Conservation (phyloP, 1,140 invertebrate genomes). For the Euura saliciscinereae region DNA sequence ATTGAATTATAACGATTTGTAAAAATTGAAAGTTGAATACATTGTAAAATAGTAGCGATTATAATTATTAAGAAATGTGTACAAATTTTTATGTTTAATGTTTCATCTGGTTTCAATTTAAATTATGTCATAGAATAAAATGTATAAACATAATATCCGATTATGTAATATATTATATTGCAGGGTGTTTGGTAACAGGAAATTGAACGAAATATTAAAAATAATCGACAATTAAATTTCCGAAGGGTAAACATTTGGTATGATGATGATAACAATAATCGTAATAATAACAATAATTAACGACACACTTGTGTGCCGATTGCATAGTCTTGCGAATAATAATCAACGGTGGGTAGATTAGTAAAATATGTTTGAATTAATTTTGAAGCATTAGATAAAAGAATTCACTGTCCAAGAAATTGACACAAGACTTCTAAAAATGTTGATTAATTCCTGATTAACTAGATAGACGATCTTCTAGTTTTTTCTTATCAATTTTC, state of each 20-base stretch:
- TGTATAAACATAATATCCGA: neutral
- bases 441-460: neutral
- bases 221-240: too few relatives aligned
- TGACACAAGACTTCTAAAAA: neutral
- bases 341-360: slow-evolving; percentile 1
- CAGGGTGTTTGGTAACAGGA: slow-evolving; percentile 8
- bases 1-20: neutral
- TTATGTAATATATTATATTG: neutral
- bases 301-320: neutral
- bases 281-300: too few relatives aligned
- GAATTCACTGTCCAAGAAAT: neutral
- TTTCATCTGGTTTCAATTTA: neutral
- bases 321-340: neutral
- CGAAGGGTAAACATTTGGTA: too few relatives aligned
- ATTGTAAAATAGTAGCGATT: neutral
- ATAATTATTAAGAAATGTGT: neutral
- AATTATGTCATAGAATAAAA: neutral
- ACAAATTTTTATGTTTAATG: slow-evolving; percentile 13
- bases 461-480: neutral
- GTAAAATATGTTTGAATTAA: neutral
- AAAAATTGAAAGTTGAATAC: neutral
- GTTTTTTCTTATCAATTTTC: neutral
- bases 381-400: neutral
- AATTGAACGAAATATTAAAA: neutral
- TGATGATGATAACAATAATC: too few relatives aligned